Evolutionary conservation across 2,113 vertebrate genomes (phyloP).

Genomic region (Petrocephalus microphthalmus): DNA sequence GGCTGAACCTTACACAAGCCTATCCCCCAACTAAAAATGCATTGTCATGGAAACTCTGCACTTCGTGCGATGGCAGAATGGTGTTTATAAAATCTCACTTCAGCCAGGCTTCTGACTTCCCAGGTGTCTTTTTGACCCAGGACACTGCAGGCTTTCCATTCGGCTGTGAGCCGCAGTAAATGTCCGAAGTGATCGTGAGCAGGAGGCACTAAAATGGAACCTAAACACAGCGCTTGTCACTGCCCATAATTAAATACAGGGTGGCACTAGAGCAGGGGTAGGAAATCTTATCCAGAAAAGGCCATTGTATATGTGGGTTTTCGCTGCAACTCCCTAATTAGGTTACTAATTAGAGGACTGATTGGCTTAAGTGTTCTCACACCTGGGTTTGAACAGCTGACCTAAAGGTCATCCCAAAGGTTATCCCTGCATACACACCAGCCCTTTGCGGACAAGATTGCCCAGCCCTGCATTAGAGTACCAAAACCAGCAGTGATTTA

Average conservation of each 20-base stretch:
- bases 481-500: too few species aligned
- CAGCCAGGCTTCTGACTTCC: background rate
- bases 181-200: background rate
- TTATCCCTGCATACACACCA: too few species aligned
- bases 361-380: too few species aligned
- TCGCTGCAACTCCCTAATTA: too few species aligned
- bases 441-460: too few species aligned
- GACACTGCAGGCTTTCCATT: background rate
- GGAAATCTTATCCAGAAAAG: too few species aligned
- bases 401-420: too few species aligned
- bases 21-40: background rate
- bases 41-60: background rate
- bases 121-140: background rate
- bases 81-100: background rate
- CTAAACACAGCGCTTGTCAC: background rate
- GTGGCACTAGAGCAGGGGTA: too few species aligned
- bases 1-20: background rate
- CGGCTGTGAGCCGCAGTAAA: background rate
- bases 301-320: too few species aligned
- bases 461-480: too few species aligned
- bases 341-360: too few species aligned
- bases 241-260: background rate
- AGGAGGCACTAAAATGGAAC: background rate
- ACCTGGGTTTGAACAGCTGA: too few species aligned
- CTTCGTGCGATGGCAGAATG: background rate